Evolutionary conservation across 53 echinoderm and acorn worm species (phyloP).

Genomic region (Holothuria leucospilota): DNA sequence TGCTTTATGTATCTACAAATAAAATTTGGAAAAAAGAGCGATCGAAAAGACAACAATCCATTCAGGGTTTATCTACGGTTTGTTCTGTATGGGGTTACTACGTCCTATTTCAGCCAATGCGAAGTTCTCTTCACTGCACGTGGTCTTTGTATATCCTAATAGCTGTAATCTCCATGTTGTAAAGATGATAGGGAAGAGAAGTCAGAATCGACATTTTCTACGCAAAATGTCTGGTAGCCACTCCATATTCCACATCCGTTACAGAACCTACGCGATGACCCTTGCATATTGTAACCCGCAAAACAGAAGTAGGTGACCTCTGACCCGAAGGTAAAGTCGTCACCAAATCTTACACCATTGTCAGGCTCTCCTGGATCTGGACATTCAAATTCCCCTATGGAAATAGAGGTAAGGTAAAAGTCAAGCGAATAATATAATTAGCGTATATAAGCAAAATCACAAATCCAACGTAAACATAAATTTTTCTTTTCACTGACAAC

Average conservation of each 20-base stretch:
- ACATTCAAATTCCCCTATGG: slow-evolving; percentile 58
- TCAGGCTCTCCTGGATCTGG: slow-evolving; percentile 76
- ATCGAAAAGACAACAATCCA: background rate
- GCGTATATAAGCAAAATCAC: no score
- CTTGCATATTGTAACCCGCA: slow-evolving; percentile 66
- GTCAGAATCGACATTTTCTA: slow-evolving; percentile 20
- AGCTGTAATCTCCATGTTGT: background rate
- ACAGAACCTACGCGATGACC: slow-evolving; percentile 79
- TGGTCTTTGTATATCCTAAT: background rate
- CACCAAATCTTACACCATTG: slow-evolving; percentile 70
- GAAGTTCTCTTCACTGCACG: background rate
- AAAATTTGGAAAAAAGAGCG: no score
- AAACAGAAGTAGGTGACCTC: slow-evolving; percentile 86
- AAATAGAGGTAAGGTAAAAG: no score
- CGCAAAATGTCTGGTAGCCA: slow-evolving; percentile 74
- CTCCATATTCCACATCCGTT: slow-evolving; percentile 86
- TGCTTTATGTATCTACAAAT: no score
- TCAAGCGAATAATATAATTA: no score
- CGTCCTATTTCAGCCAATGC: background rate
- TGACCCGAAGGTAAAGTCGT: slow-evolving; percentile 66
- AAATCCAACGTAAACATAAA: no score
- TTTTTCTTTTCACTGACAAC: no score
- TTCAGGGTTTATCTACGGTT: background rate
- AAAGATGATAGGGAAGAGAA: slow-evolving; percentile 59
- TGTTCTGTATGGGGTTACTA: background rate